Base-by-base conservation (phyloP, 1,140 invertebrate genomes). In the Aphelenchoides besseyi region DNA sequence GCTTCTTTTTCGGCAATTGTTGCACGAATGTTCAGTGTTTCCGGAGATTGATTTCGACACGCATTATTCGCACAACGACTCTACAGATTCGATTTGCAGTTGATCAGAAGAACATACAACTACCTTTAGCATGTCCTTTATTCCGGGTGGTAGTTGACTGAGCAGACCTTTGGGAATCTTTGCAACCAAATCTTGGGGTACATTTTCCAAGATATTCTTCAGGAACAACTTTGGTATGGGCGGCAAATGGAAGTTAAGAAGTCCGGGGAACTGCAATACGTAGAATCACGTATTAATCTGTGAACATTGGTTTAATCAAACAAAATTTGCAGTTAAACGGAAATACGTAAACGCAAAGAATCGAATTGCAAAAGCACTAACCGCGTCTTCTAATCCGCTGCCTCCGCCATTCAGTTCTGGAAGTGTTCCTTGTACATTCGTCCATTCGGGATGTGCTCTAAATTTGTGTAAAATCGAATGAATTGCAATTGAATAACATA, bases 401-500 rank as follows among this genome's bases (percentile, higher is more conserved):
- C 18, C 67, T 9, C 37, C 36, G 0, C 68, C 29, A 1, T 29
- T 29, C 28, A 35, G 9, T 0, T 35, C 68, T 2, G 48, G 52
- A 23, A 69, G 33, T 0, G 48, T 35, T 28, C 61, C 68, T 35
- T 68, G 54, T 28, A 57, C 53, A 28, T 29, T 67, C 29, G 35
- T 26, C 68, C 68, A 70, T 68, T 70, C 69, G 2, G 69, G 69
- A 30, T 70, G 69, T 26, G 30, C 59, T 67, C 69, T 70, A n/a
- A 37, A 70, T 26, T 9, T 69, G 57, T 9, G 8, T 59, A 9
- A 9, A 41, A 29, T 26, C n/a, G 69, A 69, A 53, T 0, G 28
- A 71, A 52, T 53, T n/a, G n/a, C 18, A 37, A 53, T 35, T 54
- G 3, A 64, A n/a, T n/a, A n/a, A 68, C 69, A 26, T 41, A 70